phyloP scores from a whole-genome alignment of 2,113 vertebrate genomes.

The Arizona elegans region DNA sequence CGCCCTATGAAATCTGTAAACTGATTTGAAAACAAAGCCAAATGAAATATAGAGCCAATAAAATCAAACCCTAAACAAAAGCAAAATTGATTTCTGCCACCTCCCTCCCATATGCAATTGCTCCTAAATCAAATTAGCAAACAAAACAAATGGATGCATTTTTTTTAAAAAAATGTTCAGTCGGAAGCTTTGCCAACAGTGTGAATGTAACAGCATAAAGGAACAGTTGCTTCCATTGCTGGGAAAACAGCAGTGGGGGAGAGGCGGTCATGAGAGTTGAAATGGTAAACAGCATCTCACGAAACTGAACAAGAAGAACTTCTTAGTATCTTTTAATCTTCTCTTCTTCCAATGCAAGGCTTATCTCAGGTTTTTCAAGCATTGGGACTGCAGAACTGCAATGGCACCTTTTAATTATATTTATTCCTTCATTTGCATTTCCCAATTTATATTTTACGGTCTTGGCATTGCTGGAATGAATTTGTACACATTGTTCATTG shows the following conservation, averaged over 20 bases:
- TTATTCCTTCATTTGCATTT: conserved; percentile 28
- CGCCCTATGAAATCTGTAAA: background rate
- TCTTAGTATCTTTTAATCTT: background rate
- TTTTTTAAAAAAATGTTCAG: background rate
- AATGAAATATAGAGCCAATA: background rate
- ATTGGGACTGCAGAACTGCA: background rate
- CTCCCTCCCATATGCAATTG: background rate
- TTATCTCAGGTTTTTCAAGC: background rate
- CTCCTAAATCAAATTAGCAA: background rate
- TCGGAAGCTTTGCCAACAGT: background rate
- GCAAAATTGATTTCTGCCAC: background rate
- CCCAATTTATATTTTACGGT: conserved; percentile 19
- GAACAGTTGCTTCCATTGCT: background rate
- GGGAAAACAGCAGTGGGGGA: background rate
- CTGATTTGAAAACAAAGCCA: background rate
- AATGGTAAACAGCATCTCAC: background rate
- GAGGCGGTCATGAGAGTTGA: background rate
- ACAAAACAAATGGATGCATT: background rate
- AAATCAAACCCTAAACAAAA: background rate
- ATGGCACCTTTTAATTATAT: conserved; percentile 25
- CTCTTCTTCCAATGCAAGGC: background rate
- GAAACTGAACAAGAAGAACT: background rate
- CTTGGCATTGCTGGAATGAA: conserved; percentile 15
- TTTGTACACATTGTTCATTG: conserved; percentile 28
- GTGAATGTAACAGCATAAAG: background rate